These are phyloP conservation scores for Epizoanthus stellaris DNA, from an alignment of 92 coral and sea anemone species.

Conservation along the genomic window DNA sequence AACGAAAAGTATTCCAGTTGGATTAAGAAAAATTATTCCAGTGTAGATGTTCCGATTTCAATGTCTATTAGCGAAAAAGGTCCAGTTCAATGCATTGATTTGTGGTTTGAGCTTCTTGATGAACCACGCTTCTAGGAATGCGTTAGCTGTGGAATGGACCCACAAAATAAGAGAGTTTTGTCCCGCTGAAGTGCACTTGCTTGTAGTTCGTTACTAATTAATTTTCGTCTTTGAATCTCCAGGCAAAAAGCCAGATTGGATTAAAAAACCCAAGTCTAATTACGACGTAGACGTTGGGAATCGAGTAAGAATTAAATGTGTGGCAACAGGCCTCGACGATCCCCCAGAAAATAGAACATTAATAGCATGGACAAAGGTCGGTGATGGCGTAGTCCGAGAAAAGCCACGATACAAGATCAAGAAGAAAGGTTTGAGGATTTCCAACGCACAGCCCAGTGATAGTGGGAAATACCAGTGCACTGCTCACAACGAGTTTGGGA, in stretches of 20 bases:
- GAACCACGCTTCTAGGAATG: too few relatives aligned
- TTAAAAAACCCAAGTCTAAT: constrained; percentile 43
- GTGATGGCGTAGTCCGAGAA: not conserved
- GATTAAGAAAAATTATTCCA: too few relatives aligned
- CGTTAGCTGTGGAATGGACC: too few relatives aligned
- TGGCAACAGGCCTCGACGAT: constrained; percentile 74
- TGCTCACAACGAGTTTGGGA: constrained; percentile 69
- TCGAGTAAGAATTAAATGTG: constrained; percentile 75
- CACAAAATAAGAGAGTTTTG: too few relatives aligned
- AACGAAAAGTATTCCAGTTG: too few relatives aligned
- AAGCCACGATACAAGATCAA: constrained; percentile 13
- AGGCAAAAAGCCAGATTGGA: constrained; percentile 55
- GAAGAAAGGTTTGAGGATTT: constrained; percentile 67
- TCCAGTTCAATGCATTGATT: too few relatives aligned
- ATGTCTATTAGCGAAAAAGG: too few relatives aligned
- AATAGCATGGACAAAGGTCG: constrained; percentile 74
- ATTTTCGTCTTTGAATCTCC: not conserved
- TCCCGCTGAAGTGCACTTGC: not conserved
- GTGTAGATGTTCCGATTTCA: too few relatives aligned
- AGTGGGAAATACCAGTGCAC: constrained; percentile 75
- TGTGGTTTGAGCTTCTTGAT: too few relatives aligned
- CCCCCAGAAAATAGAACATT: constrained; percentile 72
- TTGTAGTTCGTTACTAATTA: not conserved
- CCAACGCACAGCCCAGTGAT: constrained; percentile 61
- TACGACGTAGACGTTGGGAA: constrained; percentile 73